These are phyloP conservation scores for Corticium candelabrum DNA, from an alignment of 37 sponge, comb jelly and placozoan genomes.

Conservation along the genomic window DNA sequence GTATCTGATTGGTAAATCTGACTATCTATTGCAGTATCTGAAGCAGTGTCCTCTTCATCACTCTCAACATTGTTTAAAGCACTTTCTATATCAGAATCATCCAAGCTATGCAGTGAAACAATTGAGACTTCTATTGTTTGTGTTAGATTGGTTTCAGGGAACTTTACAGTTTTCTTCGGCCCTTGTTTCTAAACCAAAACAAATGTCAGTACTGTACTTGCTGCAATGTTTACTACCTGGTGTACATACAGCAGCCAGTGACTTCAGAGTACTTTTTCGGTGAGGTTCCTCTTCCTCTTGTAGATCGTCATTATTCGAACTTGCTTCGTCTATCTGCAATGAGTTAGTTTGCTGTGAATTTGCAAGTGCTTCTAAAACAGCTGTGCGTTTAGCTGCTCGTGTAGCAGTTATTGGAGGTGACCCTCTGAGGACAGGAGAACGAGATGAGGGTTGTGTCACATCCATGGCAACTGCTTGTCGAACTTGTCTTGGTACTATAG, in stretches of 20 bases:
- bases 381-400: neutral
- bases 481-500: neutral
- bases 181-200: conserved; percentile 1
- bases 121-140: neutral
- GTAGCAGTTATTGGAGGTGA: neutral
- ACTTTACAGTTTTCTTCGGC: no score
- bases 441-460: neutral
- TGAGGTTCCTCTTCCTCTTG: neutral
- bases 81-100: neutral
- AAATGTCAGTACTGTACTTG: no score
- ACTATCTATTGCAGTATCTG: neutral
- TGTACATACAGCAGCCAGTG: neutral
- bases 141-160: no score
- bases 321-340: no score
- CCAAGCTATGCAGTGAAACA: neutral
- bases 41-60: neutral
- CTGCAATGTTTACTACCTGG: neutral
- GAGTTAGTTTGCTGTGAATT: no score
- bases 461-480: neutral
- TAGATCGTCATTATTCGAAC: neutral
- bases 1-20: neutral
- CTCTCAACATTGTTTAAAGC: no score
- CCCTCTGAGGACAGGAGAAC: neutral
- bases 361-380: neutral
- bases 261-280: neutral